Conservation (phyloP, 2,888 invertebrate species). For the Acanthoscelides obtectus region DNA sequence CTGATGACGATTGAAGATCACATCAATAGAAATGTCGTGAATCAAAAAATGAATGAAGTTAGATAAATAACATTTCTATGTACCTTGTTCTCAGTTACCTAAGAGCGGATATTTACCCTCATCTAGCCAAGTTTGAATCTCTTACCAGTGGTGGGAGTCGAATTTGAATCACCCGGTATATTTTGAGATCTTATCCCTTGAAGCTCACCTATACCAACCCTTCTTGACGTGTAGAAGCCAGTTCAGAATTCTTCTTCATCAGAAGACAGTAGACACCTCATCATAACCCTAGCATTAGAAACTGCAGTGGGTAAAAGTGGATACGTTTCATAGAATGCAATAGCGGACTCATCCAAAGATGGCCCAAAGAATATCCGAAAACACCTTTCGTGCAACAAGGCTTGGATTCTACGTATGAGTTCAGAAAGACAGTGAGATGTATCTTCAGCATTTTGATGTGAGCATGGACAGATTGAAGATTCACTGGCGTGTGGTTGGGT, state of each 20-base stretch:
- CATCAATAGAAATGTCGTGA: too few relatives aligned
- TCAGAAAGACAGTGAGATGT: not conserved
- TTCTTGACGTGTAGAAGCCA: not conserved
- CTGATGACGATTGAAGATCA: too few relatives aligned
- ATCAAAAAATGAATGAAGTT: too few relatives aligned
- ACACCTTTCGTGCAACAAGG: not conserved
- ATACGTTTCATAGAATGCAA: slow-evolving; percentile 1
- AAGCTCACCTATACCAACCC: not conserved
- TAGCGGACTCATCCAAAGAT: slow-evolving; percentile 12
- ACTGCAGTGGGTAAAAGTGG: not conserved
- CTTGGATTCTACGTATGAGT: not conserved
- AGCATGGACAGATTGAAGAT: not conserved
- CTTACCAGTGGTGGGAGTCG: too few relatives aligned
- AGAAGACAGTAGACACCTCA: not conserved
- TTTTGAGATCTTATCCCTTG: too few relatives aligned
- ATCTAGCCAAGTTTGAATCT: too few relatives aligned
- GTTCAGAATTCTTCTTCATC: not conserved
- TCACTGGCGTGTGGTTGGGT: not conserved
- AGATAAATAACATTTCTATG: too few relatives aligned
- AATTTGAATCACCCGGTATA: too few relatives aligned
- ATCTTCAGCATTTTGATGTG: not conserved
- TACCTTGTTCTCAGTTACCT: too few relatives aligned
- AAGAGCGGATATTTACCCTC: too few relatives aligned
- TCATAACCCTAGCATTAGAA: not conserved
- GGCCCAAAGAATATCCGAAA: slow-evolving; percentile 13